Conservation (phyloP, 2,797 vertebrate species). For the Coracias cyanogaster region DNA sequence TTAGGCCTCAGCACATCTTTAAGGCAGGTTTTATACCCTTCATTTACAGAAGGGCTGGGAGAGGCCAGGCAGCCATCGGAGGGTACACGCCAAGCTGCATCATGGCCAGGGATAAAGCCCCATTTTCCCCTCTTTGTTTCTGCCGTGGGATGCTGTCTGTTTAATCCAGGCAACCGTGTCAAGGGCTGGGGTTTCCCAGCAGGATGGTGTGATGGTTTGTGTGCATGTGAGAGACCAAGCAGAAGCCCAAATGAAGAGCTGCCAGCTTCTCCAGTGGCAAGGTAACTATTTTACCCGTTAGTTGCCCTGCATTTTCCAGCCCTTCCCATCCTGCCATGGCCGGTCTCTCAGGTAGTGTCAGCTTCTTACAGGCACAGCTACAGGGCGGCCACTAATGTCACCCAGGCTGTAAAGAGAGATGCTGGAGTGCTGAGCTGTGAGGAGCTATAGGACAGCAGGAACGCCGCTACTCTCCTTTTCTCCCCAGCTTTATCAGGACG, state of each 20-base stretch:
- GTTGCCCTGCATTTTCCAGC: background rate
- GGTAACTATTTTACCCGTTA: background rate
- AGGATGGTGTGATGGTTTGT: background rate
- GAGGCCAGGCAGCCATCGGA: background rate
- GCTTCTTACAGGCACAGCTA: background rate
- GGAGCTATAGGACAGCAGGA: background rate
- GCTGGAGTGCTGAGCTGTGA: background rate
- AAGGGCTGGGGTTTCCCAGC: background rate
- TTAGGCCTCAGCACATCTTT: conserved; percentile 26
- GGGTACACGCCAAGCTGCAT: background rate
- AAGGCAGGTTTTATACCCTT: conserved; percentile 1
- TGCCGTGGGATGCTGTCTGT: background rate
- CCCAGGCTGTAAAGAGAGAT: background rate
- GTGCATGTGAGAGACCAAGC: background rate
- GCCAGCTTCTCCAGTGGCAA: background rate
- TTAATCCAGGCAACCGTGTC: background rate
- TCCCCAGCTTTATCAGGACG: background rate
- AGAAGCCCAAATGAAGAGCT: background rate
- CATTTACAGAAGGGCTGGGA: background rate
- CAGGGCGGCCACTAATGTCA: background rate
- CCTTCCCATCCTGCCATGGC: background rate
- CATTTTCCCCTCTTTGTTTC: background rate
- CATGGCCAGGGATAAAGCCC: background rate
- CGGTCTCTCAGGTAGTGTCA: background rate
- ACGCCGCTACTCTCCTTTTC: background rate